These are phyloP conservation scores for Synodontis membranacea DNA, from an alignment of 2,113 vertebrate genomes.

Conservation along the genomic window DNA sequence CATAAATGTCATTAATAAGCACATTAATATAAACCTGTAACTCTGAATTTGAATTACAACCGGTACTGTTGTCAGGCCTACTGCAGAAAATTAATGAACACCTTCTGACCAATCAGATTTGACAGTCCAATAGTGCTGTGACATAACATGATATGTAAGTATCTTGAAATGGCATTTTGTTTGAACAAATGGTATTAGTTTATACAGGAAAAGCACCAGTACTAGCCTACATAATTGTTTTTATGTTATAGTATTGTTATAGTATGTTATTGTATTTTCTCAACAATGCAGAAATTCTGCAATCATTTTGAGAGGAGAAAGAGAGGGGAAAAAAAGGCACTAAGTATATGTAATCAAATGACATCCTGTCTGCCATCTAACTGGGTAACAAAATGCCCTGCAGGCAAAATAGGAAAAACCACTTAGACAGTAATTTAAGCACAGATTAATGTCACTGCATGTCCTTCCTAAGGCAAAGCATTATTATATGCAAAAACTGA, in stretches of 20 bases:
- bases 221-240: background rate
- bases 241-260: background rate
- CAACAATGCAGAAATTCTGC: background rate
- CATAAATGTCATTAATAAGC: background rate
- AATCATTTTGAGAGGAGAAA: background rate
- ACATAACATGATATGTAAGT: background rate
- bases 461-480: background rate
- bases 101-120: background rate
- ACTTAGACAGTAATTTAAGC: constrained; percentile 1
- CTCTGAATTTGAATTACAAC: background rate
- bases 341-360: background rate
- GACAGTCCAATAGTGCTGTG: background rate
- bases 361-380: background rate
- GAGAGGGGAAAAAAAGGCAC: background rate
- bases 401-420: background rate
- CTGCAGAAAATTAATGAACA: background rate
- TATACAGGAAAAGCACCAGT: background rate
- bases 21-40: background rate
- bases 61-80: background rate
- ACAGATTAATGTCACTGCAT: background rate
- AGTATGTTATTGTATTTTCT: background rate
- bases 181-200: background rate
- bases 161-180: background rate
- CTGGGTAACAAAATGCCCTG: background rate
- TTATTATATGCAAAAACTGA: background rate